These are phyloP conservation scores for Drosophila hamatofila DNA, from an alignment of 2,888 invertebrate genomes.

Conservation along the genomic window DNA sequence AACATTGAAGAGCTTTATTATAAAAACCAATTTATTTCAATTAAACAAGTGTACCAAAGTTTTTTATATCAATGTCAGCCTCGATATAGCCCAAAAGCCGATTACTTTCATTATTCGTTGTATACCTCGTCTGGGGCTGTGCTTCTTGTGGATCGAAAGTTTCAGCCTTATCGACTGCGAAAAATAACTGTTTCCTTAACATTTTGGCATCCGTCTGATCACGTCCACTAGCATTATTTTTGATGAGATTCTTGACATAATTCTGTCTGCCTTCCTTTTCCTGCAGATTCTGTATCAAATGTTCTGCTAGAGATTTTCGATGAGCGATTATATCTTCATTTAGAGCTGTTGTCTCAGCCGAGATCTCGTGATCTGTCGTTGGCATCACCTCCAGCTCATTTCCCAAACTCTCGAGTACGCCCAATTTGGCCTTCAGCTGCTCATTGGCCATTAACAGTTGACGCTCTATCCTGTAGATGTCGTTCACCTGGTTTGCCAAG, in stretches of 20 bases:
- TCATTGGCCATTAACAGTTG: constrained; percentile 86
- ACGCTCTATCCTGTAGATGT: constrained; percentile 86
- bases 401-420: constrained; percentile 86
- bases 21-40: constrained; percentile 2
- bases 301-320: constrained; percentile 8
- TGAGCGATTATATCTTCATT: constrained; percentile 9
- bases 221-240: constrained; percentile 62
- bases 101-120: neutral
- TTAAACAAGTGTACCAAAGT: constrained; percentile 62
- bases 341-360: neutral
- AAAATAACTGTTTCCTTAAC: constrained; percentile 74
- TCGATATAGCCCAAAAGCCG: neutral
- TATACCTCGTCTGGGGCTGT: neutral
- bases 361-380: constrained; percentile 7
- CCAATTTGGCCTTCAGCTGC: constrained; percentile 87
- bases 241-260: constrained; percentile 25
- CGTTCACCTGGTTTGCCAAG: constrained; percentile 86
- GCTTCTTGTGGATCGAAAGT: neutral
- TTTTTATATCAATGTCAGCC: constrained; percentile 34
- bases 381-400: constrained; percentile 84
- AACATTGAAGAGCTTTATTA: neutral
- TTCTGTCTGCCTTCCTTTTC: neutral
- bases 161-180: constrained; percentile 1
- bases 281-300: neutral
- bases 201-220: constrained; percentile 63